These are phyloP conservation scores for Cabera pusaria DNA, from an alignment of 2,888 invertebrate genomes.

Conservation along the genomic window DNA sequence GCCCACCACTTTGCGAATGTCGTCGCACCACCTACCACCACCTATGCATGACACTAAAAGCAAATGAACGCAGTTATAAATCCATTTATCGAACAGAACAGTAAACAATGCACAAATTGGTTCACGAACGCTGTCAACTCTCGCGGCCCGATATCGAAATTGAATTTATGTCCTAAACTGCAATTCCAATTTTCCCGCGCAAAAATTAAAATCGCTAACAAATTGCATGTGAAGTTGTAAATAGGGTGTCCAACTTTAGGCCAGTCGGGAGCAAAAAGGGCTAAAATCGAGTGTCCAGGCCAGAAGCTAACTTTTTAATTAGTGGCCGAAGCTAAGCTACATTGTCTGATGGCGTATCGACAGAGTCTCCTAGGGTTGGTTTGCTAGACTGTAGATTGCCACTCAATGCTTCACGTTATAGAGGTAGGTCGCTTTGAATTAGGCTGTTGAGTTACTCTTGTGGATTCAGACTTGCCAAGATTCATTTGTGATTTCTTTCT, in stretches of 20 bases:
- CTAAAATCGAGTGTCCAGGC: conserved; percentile 35
- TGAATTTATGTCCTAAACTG: conserved; percentile 32
- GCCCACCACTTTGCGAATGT: too few relatives aligned
- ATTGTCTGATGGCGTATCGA: conserved; percentile 14
- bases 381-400: background rate
- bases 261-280: conserved; percentile 30
- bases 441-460: too few relatives aligned
- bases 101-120: conserved; percentile 23
- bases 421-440: too few relatives aligned
- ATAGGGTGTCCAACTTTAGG: conserved; percentile 31
- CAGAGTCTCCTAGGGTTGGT: background rate
- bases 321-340: conserved; percentile 22
- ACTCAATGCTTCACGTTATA: too few relatives aligned
- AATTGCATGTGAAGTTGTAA: conserved; percentile 35
- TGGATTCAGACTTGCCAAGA: too few relatives aligned
- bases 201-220: conserved; percentile 32
- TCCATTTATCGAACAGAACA: conserved; percentile 10
- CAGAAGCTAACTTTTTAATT: conserved; percentile 35
- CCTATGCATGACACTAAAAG: conserved; percentile 7
- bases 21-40: too few relatives aligned
- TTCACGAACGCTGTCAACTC: conserved; percentile 20
- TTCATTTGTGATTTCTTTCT: too few relatives aligned
- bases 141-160: conserved; percentile 31
- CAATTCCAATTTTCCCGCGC: conserved; percentile 24
- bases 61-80: conserved; percentile 4